Conservation (phyloP, 2,888 invertebrate species). For the Ernsta delagoae region DNA sequence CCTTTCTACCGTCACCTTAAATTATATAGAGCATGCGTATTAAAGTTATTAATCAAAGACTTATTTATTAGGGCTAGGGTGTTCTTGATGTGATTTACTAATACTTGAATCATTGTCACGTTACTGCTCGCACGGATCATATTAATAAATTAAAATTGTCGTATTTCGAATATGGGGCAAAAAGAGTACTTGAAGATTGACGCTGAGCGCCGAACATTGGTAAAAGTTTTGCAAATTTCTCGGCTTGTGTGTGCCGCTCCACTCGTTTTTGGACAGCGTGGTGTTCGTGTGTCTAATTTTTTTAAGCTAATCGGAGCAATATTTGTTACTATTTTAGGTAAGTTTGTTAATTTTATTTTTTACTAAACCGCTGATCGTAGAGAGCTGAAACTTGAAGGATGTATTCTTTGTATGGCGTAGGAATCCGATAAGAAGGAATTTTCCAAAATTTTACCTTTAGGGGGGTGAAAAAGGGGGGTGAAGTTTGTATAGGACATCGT, state of each 20-base stretch:
- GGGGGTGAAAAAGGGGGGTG: too few relatives aligned
- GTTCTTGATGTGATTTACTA: too few relatives aligned
- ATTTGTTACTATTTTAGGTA: neutral
- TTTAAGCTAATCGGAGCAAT: neutral
- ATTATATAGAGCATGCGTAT: constrained; percentile 1
- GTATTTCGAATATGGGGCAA: neutral
- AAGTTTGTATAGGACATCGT: too few relatives aligned
- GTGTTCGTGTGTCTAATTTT: neutral
- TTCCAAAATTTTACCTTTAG: too few relatives aligned
- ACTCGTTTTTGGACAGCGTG: neutral
- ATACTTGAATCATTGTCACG: neutral
- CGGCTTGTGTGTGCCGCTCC: neutral
- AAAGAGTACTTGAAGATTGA: neutral
- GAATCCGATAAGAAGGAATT: too few relatives aligned
- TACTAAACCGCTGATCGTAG: too few relatives aligned
- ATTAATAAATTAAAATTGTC: too few relatives aligned
- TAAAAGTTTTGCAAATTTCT: neutral
- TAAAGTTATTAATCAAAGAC: neutral
- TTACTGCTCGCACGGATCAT: neutral
- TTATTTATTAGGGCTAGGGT: neutral
- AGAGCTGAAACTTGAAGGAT: too few relatives aligned
- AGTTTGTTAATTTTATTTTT: neutral
- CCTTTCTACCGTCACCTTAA: neutral
- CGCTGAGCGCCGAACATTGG: neutral
- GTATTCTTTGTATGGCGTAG: too few relatives aligned